A percentile compares a stretch with the other conserved stretches of the same genome.
phyloP scores from a whole-genome alignment of 2,113 vertebrate genomes.

The Lepus europaeus region DNA sequence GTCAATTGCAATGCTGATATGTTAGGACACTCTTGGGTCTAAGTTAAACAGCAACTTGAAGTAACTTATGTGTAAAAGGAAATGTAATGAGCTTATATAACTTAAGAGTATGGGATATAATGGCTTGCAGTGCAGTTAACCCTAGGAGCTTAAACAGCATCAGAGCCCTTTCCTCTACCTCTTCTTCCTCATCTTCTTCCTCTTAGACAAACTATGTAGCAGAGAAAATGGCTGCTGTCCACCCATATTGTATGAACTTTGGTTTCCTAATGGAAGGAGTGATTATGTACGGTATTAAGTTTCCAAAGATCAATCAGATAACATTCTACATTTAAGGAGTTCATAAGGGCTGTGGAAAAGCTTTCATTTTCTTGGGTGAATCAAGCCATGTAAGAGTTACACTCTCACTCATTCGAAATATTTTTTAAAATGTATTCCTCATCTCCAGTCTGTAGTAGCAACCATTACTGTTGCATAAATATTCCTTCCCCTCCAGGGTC shows the following conservation, averaged over 20 bases:
- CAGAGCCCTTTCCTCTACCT: neutral
- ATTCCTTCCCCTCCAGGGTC: neutral
- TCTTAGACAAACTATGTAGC: neutral
- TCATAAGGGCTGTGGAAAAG: neutral
- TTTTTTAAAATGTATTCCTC: neutral
- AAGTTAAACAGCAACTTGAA: neutral
- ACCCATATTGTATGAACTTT: neutral
- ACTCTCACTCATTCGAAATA: neutral
- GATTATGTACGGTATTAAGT: neutral
- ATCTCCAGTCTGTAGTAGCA: neutral
- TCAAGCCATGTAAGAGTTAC: neutral
- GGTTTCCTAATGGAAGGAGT: neutral
- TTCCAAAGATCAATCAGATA: neutral
- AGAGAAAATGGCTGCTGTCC: neutral
- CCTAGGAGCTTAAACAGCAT: neutral
- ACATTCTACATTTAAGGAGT: neutral
- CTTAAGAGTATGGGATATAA: neutral
- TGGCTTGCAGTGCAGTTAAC: neutral
- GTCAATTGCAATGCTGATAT: neutral
- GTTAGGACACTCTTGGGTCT: neutral
- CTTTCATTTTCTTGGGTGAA: conserved; percentile 47
- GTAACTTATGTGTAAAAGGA: neutral
- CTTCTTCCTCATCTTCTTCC: neutral
- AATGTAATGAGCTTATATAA: neutral
- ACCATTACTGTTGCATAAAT: neutral